Conservation (phyloP, 2,888 invertebrate genomes). For the Thalpophila matura region DNA sequence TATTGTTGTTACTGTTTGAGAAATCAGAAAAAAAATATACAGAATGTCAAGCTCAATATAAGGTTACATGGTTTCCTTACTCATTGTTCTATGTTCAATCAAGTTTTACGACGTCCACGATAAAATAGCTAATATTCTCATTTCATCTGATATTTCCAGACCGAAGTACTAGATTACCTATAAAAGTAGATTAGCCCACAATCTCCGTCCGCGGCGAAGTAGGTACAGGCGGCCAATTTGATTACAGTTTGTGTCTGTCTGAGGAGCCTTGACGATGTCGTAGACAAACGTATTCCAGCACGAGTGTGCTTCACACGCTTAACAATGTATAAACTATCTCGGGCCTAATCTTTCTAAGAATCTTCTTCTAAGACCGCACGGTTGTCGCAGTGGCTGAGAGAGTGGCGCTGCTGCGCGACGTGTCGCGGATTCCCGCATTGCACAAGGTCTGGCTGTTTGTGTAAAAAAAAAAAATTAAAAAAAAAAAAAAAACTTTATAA, state of each 20-base stretch:
- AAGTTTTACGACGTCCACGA: background rate
- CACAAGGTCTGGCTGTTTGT: too few relatives aligned
- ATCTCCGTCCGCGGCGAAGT: slow-evolving; percentile 11
- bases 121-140: slow-evolving; percentile 1
- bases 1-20: background rate
- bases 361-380: too few relatives aligned
- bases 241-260: slow-evolving; percentile 36
- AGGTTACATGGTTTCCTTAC: background rate
- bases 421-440: too few relatives aligned
- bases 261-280: slow-evolving; percentile 28
- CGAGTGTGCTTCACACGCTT: background rate
- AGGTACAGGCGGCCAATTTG: slow-evolving; percentile 41
- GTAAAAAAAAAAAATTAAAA: too few relatives aligned
- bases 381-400: too few relatives aligned
- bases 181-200: slow-evolving; percentile 27
- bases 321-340: too few relatives aligned
- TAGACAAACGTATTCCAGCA: background rate
- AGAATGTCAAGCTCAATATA: background rate
- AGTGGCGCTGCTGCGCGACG: too few relatives aligned
- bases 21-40: background rate
- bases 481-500: too few relatives aligned
- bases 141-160: slow-evolving; percentile 12
- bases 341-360: too few relatives aligned
- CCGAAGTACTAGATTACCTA: slow-evolving; percentile 4
- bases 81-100: slow-evolving; percentile 9